Base-by-base conservation (phyloP, 2,888 invertebrate species). In the Epirrhoe tristata region DNA sequence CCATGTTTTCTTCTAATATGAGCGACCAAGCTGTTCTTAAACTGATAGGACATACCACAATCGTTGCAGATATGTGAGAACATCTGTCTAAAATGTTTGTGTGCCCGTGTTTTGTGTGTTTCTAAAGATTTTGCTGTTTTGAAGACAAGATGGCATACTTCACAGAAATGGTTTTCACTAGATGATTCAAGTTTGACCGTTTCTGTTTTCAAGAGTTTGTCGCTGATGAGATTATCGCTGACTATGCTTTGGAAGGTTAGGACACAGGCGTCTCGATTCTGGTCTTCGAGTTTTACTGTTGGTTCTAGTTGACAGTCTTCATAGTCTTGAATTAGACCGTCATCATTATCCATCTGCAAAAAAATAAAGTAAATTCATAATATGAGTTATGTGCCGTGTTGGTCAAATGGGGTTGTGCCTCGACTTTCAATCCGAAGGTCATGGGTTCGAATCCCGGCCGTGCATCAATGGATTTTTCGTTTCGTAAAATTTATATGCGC, bases 81-180 rank as follows among this genome's bases (percentile, higher is more conserved):
- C 0, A 80, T 81, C 5, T 83, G 82, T 46, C 89, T 81, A 53
- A 83, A 90, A 0, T 77, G 74, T 67, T 90, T 87, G 64, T 93
- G 93, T 64, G 89, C 86, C 8, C 91, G 77, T 74, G 87, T 89
- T 67, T 90, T 90, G 56, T 93, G 93, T 81, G 87, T 87, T 17
- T 81, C 72, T 24, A 93, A 69, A 0, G 93, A 90, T 81, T 85
- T 89, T 0, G 79, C 76, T 0, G 86, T 82, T 74, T 88, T 86
- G 73, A 93, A 93, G 66, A 91, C 87, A 75, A 91, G 79, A 78
- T 93, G 92, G 72, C 93, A 93, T 1, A 92, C 79, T 77, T 91
- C 88, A 71, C 93, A 93, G 39, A 88, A 78, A 24, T 70, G 67
- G 53, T 65, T 76, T 5, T 84, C 84, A 0, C 76, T 51, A 0